These are phyloP conservation scores for Neodiprion lecontei DNA, from an alignment of 1,140 invertebrate genomes.

Conservation along the genomic window DNA sequence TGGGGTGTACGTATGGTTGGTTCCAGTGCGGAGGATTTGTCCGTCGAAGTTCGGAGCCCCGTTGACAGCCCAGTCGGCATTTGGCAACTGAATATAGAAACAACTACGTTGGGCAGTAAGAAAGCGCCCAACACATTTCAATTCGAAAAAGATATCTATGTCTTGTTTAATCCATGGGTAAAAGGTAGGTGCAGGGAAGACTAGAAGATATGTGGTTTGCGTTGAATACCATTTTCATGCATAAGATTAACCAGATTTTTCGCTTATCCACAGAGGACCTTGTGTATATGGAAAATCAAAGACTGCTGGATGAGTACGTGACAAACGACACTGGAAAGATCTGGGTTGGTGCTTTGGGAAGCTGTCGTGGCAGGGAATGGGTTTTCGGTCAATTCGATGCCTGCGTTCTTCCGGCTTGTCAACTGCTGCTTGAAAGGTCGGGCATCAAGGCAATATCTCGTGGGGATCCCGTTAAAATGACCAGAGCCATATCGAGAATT, in stretches of 20 bases:
- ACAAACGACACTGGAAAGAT: constrained; percentile 72
- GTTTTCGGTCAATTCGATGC: constrained; percentile 71
- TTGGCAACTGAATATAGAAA: constrained; percentile 55
- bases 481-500: constrained; percentile 74
- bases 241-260: constrained; percentile 4
- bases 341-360: constrained; percentile 66
- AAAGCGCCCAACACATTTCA: constrained; percentile 39
- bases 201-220: neutral
- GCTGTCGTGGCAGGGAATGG: constrained; percentile 67
- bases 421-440: constrained; percentile 62
- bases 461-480: constrained; percentile 75
- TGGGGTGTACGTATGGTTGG: constrained; percentile 51
- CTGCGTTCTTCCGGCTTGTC: constrained; percentile 62
- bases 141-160: constrained; percentile 65
- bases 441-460: constrained; percentile 57
- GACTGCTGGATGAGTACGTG: constrained; percentile 67
- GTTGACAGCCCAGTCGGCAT: constrained; percentile 54
- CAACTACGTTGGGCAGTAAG: constrained; percentile 39
- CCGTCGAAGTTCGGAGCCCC: constrained; percentile 52
- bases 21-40: constrained; percentile 39
- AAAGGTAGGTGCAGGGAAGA: constrained; percentile 65
- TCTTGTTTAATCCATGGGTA: constrained; percentile 87
- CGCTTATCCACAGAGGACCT: constrained; percentile 57
- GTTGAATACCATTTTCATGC: neutral
- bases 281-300: constrained; percentile 66